These are phyloP conservation scores for Pipistrellus pipistrellus DNA, from an alignment of 2,797 vertebrate species.

Conservation along the genomic window DNA sequence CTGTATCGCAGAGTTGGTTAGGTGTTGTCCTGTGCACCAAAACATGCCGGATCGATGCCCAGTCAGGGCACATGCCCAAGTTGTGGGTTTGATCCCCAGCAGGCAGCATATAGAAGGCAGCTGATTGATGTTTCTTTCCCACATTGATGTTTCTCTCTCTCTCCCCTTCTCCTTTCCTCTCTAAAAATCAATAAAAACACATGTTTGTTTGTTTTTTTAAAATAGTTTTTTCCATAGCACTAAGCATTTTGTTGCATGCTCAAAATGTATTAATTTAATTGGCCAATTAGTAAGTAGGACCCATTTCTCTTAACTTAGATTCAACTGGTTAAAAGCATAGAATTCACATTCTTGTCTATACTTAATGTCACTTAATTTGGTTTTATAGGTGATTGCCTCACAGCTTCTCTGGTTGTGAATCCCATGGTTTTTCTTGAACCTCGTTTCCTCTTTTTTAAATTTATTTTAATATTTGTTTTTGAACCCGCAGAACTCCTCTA, in stretches of 20 bases:
- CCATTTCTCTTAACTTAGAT: constrained; percentile 39
- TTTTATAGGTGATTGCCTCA: neutral
- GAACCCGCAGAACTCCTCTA: neutral
- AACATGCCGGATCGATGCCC: neutral
- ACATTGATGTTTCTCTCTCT: neutral
- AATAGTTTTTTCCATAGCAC: neutral
- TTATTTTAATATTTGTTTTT: constrained; percentile 13
- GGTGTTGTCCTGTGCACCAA: neutral
- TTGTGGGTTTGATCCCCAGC: neutral
- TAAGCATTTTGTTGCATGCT: neutral
- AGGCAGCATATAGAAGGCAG: neutral
- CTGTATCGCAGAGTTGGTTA: neutral
- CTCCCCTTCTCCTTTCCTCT: no score
- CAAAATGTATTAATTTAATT: constrained; percentile 2
- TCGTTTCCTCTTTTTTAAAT: neutral
- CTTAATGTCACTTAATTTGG: neutral
- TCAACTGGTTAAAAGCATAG: neutral
- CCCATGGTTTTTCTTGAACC: neutral
- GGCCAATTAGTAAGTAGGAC: neutral
- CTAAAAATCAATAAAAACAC: neutral
- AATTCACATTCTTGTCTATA: neutral
- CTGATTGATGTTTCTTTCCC: neutral
- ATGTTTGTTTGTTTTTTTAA: neutral
- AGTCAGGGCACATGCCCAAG: neutral
- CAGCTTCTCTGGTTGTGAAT: neutral